Conservation (phyloP, 2,888 invertebrate species). For the Polydesmus complanatus region DNA sequence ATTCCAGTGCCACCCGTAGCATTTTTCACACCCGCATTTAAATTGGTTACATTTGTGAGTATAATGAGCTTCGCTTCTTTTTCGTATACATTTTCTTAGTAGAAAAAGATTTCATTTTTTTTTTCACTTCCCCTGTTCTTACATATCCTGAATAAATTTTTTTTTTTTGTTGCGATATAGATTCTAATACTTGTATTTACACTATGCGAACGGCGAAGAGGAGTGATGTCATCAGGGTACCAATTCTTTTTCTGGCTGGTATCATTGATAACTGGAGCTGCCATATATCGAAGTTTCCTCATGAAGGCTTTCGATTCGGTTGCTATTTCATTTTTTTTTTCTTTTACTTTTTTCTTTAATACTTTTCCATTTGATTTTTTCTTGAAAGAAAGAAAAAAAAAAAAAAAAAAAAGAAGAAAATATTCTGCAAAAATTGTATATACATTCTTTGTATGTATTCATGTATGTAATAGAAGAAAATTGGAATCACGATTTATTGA, state of each 20-base stretch:
- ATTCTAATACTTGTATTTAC: slow-evolving; percentile 40
- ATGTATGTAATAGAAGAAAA: background rate
- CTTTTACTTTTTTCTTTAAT: no score
- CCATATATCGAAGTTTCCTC: slow-evolving; percentile 43
- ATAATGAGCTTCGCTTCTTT: slow-evolving; percentile 19
- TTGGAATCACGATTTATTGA: background rate
- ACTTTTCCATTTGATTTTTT: no score
- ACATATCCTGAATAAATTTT: background rate
- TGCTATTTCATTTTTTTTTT: no score
- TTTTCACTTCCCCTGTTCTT: background rate
- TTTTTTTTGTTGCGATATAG: slow-evolving; percentile 6
- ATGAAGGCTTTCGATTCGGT: slow-evolving; percentile 41
- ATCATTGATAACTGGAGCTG: slow-evolving; percentile 52
- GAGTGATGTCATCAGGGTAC: slow-evolving; percentile 76
- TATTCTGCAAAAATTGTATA: no score
- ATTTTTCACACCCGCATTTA: slow-evolving; percentile 60
- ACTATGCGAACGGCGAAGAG: slow-evolving; percentile 65
- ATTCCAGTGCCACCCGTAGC: slow-evolving; percentile 41
- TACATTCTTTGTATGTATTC: no score
- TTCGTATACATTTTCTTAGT: background rate
- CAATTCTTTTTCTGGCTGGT: slow-evolving; percentile 84
- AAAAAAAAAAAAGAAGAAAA: no score
- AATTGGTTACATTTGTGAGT: slow-evolving; percentile 70
- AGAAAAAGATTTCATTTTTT: background rate
- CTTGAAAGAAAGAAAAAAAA: no score